Conservation (phyloP, 2,888 invertebrate genomes). For the Stenichneumon culpator region DNA sequence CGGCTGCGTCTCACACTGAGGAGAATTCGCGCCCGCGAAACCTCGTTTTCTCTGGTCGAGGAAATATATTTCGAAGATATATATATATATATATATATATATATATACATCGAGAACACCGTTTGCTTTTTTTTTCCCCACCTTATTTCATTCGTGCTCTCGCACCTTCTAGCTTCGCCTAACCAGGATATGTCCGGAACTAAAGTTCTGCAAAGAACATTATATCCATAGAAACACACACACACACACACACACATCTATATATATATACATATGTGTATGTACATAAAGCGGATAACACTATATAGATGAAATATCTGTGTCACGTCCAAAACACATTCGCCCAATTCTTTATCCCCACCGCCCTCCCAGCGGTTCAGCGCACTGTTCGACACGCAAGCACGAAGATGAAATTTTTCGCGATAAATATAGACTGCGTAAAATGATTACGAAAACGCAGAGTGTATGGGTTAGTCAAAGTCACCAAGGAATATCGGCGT, state of each 20-base stretch:
- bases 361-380: slow-evolving; percentile 17
- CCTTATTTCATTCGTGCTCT: slow-evolving; percentile 36
- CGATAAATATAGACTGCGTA: slow-evolving; percentile 31
- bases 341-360: slow-evolving; percentile 45
- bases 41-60: slow-evolving; percentile 45
- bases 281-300: slow-evolving; percentile 18
- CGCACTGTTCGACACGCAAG: slow-evolving; percentile 67
- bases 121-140: slow-evolving; percentile 50
- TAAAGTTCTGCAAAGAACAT: slow-evolving; percentile 46
- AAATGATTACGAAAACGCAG: neutral
- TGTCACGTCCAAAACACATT: slow-evolving; percentile 52
- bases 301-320: slow-evolving; percentile 54
- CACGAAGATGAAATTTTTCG: slow-evolving; percentile 66
- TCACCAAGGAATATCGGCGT: slow-evolving; percentile 36
- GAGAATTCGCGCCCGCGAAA: slow-evolving; percentile 56
- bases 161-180: slow-evolving; percentile 25
- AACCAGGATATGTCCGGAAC: slow-evolving; percentile 37
- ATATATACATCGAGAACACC: slow-evolving; percentile 65
- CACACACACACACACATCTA: slow-evolving; percentile 6
- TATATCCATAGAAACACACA: slow-evolving; percentile 7
- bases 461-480: neutral
- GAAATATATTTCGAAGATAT: slow-evolving; percentile 36
- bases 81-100: slow-evolving; percentile 8
- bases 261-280: no score
- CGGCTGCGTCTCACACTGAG: slow-evolving; percentile 40